Conservation (phyloP, 64 coral and sea anemone genomes). For the Actinia equina region DNA sequence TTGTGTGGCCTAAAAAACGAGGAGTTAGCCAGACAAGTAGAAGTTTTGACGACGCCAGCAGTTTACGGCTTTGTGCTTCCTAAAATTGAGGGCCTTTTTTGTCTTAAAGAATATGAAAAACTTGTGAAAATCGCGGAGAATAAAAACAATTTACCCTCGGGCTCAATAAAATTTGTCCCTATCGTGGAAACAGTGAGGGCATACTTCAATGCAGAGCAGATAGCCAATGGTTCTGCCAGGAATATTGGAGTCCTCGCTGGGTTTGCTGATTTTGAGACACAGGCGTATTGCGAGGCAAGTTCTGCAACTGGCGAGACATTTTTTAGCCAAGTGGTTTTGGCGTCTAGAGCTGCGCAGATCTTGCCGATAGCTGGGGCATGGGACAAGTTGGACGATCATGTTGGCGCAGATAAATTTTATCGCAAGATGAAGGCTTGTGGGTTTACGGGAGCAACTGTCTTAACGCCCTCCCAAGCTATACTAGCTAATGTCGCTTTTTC, state of each 20-base stretch:
- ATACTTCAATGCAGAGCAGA: conserved; percentile 10
- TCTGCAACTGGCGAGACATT: conserved; percentile 8
- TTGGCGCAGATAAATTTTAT: conserved; percentile 24
- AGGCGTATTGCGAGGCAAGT: conserved; percentile 1
- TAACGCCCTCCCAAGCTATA: conserved; percentile 4
- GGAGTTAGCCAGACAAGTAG: conserved; percentile 9
- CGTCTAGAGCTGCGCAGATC: conserved; percentile 21
- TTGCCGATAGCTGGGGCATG: conserved; percentile 18
- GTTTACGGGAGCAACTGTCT: background rate
- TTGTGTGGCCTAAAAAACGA: conserved; percentile 18
- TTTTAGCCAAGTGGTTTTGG: conserved; percentile 7
- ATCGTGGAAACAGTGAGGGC: background rate
- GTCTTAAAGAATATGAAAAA: background rate
- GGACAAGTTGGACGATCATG: conserved; percentile 39
- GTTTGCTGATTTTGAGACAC: conserved; percentile 15
- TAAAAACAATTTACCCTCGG: background rate
- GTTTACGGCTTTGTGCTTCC: conserved; percentile 27
- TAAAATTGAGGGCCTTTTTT: background rate
- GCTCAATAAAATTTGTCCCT: conserved; percentile 13
- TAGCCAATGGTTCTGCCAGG: background rate
- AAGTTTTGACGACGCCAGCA: background rate
- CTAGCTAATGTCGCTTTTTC: conserved; percentile 35
- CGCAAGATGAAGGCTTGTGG: conserved; percentile 43
- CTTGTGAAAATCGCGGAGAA: conserved; percentile 9
- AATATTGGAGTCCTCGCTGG: background rate